Evolutionary conservation across 1,140 invertebrate species (phyloP), one percentile per base, ranked within the genome.

Genomic region (Drosophila kikkawai): DNA sequence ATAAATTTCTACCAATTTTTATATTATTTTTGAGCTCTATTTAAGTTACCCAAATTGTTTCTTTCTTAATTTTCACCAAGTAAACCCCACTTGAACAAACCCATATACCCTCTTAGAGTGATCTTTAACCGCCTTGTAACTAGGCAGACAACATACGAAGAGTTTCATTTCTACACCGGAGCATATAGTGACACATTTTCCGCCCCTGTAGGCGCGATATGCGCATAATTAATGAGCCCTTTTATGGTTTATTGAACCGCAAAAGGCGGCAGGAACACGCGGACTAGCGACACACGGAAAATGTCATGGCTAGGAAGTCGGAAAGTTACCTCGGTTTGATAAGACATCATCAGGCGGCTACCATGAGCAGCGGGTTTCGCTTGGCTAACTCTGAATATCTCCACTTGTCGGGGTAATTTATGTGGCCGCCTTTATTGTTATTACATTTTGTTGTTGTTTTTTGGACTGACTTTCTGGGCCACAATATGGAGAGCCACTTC

Each of bases 241-340:
- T 92, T 91, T 92, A 92, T 92, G 90, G 91, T 91, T 92, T 92
- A 92, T 92, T 92, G 91, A 91, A 92, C 91, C 90, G 83, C 82
- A 91, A 71, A 77, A 70, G 44, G 47, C 68, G 77, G 51, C 50
- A 73, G 68, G 55, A 73, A 68, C 66, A 68, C 44, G 63, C 65
- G 53, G 53, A 67, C 61, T 19, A 22, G 9, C 34, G 51, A 22
- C 50, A 76, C 65, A 70, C 64, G 75, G 77, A 75, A 79, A 76
- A 79, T 78, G 76, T 73, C 79, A 82, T 75, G 83, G 83, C 75
- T 69, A 69, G 59, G 66, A 70, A 79, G 69, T 71, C 57, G 64
- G 56, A 61, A 69, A 78, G 81, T 76, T 65, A 64, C 56, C 57
- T 69, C 39, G 41, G 45, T 56, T 70, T 88, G 83, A 86, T 86